Conservation (phyloP, 2,797 vertebrate species). For the Menidia menidia region DNA sequence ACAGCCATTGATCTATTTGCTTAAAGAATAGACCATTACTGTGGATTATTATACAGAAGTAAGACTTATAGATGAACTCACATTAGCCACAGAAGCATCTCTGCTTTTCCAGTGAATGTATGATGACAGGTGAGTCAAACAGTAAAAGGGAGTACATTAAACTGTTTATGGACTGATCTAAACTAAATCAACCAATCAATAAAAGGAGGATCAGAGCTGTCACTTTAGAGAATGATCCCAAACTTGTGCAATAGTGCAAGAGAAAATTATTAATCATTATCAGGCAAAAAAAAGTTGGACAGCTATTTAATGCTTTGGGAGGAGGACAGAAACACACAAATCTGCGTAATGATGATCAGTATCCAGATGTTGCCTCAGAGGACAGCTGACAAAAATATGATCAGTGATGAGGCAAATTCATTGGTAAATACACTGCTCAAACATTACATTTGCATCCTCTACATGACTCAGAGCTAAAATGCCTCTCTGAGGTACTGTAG, state of each 20-base stretch:
- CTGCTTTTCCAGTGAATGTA: conserved; percentile 3
- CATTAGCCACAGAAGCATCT: neutral
- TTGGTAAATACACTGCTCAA: neutral
- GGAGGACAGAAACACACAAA: conserved; percentile 25
- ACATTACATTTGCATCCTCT: conserved; percentile 1
- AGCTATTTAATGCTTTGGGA: conserved; percentile 26
- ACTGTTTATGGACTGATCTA: neutral
- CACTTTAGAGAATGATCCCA: neutral
- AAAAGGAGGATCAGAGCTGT: neutral
- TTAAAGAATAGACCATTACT: conserved; percentile 12
- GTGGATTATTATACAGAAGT: neutral
- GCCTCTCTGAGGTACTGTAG: conserved; percentile 43
- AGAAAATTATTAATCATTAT: conserved; percentile 30
- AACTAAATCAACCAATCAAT: neutral
- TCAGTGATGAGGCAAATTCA: conserved; percentile 2
- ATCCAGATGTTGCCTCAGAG: conserved; percentile 45
- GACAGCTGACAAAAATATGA: conserved; percentile 9
- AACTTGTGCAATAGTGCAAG: neutral
- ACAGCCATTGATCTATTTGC: neutral
- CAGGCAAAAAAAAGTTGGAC: conserved; percentile 30
- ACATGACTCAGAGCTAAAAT: conserved; percentile 21
- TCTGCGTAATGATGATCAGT: conserved; percentile 27
- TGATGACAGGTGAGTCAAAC: conserved; percentile 7
- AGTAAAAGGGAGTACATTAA: conserved; percentile 1
- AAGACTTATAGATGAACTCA: neutral